A percentile compares a stretch with the other conserved stretches of the same genome.
phyloP scores from a whole-genome alignment of 92 coral and sea anemone genomes.

The Metridium senile region DNA sequence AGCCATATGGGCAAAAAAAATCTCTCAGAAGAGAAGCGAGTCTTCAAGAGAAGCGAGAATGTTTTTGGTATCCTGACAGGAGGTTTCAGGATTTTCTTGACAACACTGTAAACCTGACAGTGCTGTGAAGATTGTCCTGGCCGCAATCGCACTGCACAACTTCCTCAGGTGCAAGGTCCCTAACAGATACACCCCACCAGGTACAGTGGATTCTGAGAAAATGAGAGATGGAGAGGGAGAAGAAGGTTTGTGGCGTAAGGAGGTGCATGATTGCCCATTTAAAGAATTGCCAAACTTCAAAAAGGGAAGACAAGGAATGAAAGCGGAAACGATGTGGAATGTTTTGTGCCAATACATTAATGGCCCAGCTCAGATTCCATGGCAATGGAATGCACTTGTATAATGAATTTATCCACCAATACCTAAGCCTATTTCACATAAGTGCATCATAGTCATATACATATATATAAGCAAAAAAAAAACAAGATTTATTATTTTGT shows the following conservation, averaged over 20 bases:
- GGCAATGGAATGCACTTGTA: slow-evolving; percentile 54
- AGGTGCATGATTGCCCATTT: neutral
- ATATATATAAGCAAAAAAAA: no score
- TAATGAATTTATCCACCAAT: neutral
- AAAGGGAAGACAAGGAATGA: slow-evolving; percentile 58
- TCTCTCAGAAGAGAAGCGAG: slow-evolving; percentile 36
- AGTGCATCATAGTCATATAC: neutral
- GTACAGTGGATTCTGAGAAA: slow-evolving; percentile 22
- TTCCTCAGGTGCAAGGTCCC: slow-evolving; percentile 37
- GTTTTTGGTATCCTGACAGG: slow-evolving; percentile 54
- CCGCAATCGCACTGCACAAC: slow-evolving; percentile 57
- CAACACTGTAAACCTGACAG: slow-evolving; percentile 59
- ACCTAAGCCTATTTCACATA: neutral
- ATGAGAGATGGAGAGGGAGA: slow-evolving; percentile 15
- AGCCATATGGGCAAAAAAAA: slow-evolving; percentile 55
- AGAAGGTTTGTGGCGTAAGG: slow-evolving; percentile 33
- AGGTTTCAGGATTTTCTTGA: slow-evolving; percentile 44
- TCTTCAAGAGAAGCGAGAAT: slow-evolving; percentile 65
- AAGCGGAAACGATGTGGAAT: slow-evolving; percentile 61
- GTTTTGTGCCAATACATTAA: slow-evolving; percentile 46
- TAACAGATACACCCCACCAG: slow-evolving; percentile 41
- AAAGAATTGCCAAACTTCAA: neutral
- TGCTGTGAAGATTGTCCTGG: slow-evolving; percentile 47
- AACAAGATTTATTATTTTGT: no score
- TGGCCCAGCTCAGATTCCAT: slow-evolving; percentile 70